A percentile compares a stretch with the other conserved stretches of the same genome.
Conservation (phyloP, 2,113 vertebrate species). For the Cottus gobio region DNA sequence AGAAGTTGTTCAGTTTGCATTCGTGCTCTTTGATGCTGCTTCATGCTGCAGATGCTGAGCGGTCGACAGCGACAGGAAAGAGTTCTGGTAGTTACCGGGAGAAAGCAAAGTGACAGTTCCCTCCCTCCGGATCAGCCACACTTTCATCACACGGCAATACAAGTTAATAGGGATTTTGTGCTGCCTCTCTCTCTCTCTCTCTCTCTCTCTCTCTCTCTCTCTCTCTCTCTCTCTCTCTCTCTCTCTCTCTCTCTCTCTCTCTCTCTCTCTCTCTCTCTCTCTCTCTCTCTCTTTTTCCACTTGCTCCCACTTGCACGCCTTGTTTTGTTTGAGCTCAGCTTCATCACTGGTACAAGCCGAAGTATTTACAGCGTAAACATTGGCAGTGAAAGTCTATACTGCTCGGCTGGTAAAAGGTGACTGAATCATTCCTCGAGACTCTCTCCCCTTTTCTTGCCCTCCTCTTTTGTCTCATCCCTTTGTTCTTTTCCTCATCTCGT, state of each 20-base stretch:
- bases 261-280: constrained; percentile 25
- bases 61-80: constrained; percentile 11
- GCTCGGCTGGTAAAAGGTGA: constrained; percentile 41
- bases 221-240: constrained; percentile 44
- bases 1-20: neutral
- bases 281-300: constrained; percentile 32
- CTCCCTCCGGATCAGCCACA: constrained; percentile 32
- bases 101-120: constrained; percentile 37
- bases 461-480: neutral
- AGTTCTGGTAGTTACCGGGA: constrained; percentile 9
- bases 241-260: constrained; percentile 42
- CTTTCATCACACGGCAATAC: constrained; percentile 72
- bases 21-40: constrained; percentile 18
- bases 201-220: constrained; percentile 46
- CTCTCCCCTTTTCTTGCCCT: constrained; percentile 3
- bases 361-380: constrained; percentile 70
- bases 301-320: constrained; percentile 46
- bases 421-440: constrained; percentile 24
- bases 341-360: constrained; percentile 41
- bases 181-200: constrained; percentile 35
- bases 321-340: constrained; percentile 60
- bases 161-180: constrained; percentile 64
- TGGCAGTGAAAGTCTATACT: constrained; percentile 47
- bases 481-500: neutral
- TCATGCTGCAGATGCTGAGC: constrained; percentile 19